Evolutionary conservation across 2,797 vertebrate genomes (phyloP).

Genomic region (Halcyon smyrnensis): DNA sequence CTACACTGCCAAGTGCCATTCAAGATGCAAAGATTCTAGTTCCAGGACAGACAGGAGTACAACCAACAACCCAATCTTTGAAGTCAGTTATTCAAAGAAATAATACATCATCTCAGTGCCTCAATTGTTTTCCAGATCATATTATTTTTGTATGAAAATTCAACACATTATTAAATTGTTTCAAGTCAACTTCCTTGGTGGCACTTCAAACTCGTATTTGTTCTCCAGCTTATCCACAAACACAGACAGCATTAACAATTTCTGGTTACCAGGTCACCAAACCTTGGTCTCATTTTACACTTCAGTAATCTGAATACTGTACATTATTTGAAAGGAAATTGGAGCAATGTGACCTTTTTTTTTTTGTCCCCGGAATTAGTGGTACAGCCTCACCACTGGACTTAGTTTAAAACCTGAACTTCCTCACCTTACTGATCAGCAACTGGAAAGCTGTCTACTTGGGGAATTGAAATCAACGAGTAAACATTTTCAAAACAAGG

Average conservation of each 20-base stretch:
- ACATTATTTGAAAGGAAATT: slow-evolving; percentile 30
- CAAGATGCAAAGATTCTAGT: background rate
- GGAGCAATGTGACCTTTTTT: background rate
- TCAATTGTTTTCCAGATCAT: background rate
- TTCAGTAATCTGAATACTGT: slow-evolving; percentile 32
- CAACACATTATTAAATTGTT: background rate
- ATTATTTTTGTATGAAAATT: slow-evolving; percentile 11
- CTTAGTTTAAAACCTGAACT: background rate
- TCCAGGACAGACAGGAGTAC: background rate
- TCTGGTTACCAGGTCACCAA: slow-evolving; percentile 61
- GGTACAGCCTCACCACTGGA: background rate
- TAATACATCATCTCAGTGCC: background rate
- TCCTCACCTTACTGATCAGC: background rate
- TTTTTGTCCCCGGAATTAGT: background rate
- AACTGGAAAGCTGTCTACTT: background rate
- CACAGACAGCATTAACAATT: slow-evolving; percentile 6
- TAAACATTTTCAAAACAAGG: background rate
- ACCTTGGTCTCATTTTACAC: slow-evolving; percentile 57
- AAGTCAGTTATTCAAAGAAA: slow-evolving; percentile 23
- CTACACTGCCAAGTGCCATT: background rate
- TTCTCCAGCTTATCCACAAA: slow-evolving; percentile 28
- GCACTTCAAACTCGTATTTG: background rate
- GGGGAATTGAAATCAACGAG: background rate
- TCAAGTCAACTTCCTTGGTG: slow-evolving; percentile 18
- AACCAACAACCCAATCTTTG: background rate